Base-by-base conservation (phyloP, 1,140 invertebrate genomes). In the Euschistus heros region DNA sequence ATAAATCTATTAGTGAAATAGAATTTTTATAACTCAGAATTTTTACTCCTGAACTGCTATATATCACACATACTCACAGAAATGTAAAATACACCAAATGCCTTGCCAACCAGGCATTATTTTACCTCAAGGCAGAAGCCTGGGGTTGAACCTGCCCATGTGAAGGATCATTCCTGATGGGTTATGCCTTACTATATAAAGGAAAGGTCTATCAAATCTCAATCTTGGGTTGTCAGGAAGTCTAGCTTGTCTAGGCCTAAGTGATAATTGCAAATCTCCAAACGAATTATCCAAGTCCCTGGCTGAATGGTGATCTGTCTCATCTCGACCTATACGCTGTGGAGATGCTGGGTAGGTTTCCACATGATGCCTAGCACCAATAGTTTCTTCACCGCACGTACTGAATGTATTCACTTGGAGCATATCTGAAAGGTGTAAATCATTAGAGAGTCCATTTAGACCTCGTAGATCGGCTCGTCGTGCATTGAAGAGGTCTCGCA, bases 131-230 rank as follows among this genome's bases (percentile, higher is more conserved):
- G 86, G 86, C 73, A 89, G 73, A 71, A 89, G 79, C 76, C 87
- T 80, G 15, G 88, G 89, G 75, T 91, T 90, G 75, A 90, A 92
- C 72, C 88, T 79, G 54, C 89, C 89, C 79, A 90, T 88, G 72
- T 89, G 87, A 44, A 92, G 76, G 70, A 92, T 89, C 76, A 91
- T 82, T 66, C 89, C 89, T 8, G 88, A 88, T 2, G 89, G 90
- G 75, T 92, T 92, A 73, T 92, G 90, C 71, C 89, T 80, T 15
- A 91, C 86, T 68, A 91, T 87, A 73, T 88, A 92, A 5, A 92
- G 76, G 78, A 92, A 92, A 1, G 90, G 89, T 71, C 88, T 80
- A 68, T 92, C 89, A 70, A 91, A 86, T 70, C 87, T 83, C 67
- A 92, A 79, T 71, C 88, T 79, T 2, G 84, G 84, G 26, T 82